phyloP scores from a whole-genome alignment of 2,888 invertebrate species.

The Archips crataeganus region DNA sequence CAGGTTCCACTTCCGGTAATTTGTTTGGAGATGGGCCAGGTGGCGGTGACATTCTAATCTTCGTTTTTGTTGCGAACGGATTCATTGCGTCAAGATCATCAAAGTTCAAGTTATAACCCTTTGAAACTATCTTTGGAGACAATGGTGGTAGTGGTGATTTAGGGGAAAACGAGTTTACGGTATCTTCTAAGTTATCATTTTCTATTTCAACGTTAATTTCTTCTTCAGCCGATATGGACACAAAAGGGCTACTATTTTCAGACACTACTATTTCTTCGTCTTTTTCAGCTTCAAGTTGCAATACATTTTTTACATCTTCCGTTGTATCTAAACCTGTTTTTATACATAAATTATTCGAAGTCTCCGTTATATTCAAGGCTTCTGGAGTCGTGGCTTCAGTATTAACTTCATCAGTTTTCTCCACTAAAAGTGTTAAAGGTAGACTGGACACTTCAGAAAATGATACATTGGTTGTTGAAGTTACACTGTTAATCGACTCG shows the following conservation, averaged over 20 bases:
- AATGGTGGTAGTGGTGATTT: constrained; percentile 54
- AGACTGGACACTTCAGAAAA: neutral
- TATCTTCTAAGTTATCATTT: constrained; percentile 47
- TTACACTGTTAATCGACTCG: neutral
- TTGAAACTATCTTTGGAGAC: constrained; percentile 69
- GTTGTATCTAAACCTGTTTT: neutral
- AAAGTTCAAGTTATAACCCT: constrained; percentile 75
- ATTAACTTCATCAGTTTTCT: neutral
- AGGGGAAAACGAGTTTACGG: constrained; percentile 48
- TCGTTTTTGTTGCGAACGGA: constrained; percentile 75
- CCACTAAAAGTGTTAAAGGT: neutral
- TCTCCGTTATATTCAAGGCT: neutral
- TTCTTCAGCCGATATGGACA: constrained; percentile 57
- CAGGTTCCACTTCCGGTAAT: constrained; percentile 38
- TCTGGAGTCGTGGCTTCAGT: neutral
- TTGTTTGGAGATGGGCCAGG: constrained; percentile 50
- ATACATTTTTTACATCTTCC: neutral
- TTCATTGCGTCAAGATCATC: constrained; percentile 68
- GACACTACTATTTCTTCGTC: constrained; percentile 64
- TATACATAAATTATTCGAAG: neutral
- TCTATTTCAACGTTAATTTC: constrained; percentile 44
- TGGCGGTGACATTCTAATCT: constrained; percentile 68
- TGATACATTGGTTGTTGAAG: neutral
- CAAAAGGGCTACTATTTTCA: constrained; percentile 67
- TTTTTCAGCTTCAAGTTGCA: constrained; percentile 6